These are phyloP conservation scores for Pachliopta kotzebuea DNA, from an alignment of 2,888 invertebrate genomes.

Conservation along the genomic window DNA sequence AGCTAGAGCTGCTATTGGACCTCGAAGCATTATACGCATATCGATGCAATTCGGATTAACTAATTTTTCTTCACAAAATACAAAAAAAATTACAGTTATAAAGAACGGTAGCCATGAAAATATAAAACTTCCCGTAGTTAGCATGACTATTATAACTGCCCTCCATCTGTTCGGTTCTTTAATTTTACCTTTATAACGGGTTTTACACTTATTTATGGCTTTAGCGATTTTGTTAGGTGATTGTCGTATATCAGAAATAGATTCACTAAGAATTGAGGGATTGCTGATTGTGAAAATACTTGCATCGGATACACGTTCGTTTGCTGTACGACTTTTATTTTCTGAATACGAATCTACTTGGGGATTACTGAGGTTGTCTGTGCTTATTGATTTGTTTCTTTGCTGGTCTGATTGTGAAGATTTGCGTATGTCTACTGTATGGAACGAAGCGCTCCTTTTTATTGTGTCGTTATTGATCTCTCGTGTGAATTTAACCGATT, in stretches of 20 bases:
- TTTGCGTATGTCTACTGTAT: slow-evolving; percentile 34
- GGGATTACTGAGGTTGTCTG: slow-evolving; percentile 44
- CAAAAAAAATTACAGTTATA: slow-evolving; percentile 76
- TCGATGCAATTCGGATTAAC: slow-evolving; percentile 70
- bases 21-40: slow-evolving; percentile 73
- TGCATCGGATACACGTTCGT: slow-evolving; percentile 47
- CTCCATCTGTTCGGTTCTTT: slow-evolving; percentile 78
- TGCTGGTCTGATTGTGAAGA: not conserved
- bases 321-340: slow-evolving; percentile 32
- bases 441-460: slow-evolving; percentile 58
- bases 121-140: slow-evolving; percentile 82
- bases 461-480: slow-evolving; percentile 38
- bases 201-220: slow-evolving; percentile 13
- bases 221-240: slow-evolving; percentile 28
- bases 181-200: slow-evolving; percentile 35
- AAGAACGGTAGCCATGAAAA: slow-evolving; percentile 84
- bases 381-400: slow-evolving; percentile 52
- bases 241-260: slow-evolving; percentile 34
- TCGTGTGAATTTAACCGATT: slow-evolving; percentile 39
- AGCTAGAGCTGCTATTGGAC: slow-evolving; percentile 81
- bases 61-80: slow-evolving; percentile 71
- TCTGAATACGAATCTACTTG: slow-evolving; percentile 27
- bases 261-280: slow-evolving; percentile 38
- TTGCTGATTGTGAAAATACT: slow-evolving; percentile 55
- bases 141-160: slow-evolving; percentile 82